Evolutionary conservation across 2,797 vertebrate species (phyloP).

Genomic region (Lepilemur ruficaudatus): DNA sequence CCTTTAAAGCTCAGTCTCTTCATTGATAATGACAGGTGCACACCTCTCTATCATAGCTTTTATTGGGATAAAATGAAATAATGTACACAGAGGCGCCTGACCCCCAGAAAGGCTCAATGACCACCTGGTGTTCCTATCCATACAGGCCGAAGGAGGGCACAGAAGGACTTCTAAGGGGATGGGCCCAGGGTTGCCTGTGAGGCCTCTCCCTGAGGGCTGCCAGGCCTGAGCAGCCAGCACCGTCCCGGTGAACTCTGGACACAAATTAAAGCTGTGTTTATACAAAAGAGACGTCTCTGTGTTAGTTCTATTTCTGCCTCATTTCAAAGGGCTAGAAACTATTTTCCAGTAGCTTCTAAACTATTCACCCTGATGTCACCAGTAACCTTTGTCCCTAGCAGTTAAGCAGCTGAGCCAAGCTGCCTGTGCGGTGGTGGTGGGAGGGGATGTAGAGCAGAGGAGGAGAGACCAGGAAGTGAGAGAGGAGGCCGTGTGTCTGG

Average conservation of each 20-base stretch:
- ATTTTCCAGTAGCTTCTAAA: background rate
- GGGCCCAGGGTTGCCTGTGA: too few relatives aligned
- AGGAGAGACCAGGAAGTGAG: too few relatives aligned
- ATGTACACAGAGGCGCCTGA: rapidly evolving
- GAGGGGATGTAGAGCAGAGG: background rate
- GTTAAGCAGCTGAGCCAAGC: background rate
- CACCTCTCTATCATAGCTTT: rapidly evolving
- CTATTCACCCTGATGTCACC: background rate
- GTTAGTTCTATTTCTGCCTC: background rate
- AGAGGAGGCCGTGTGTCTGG: background rate
- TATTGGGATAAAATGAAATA: background rate
- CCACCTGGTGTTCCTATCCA: background rate
- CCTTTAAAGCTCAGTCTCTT: background rate
- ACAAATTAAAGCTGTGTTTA: background rate
- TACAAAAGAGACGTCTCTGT: background rate
- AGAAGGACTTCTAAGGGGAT: background rate
- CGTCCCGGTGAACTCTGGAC: background rate
- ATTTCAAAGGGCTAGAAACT: background rate
- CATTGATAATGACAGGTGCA: too few relatives aligned
- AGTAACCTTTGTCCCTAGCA: background rate
- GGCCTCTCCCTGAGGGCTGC: rapidly evolving
- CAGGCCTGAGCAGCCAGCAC: background rate
- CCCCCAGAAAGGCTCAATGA: background rate
- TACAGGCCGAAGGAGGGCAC: background rate
- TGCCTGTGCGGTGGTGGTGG: background rate